These are phyloP conservation scores for Ophion ventricosus DNA, from an alignment of 2,888 invertebrate species.

Conservation along the genomic window DNA sequence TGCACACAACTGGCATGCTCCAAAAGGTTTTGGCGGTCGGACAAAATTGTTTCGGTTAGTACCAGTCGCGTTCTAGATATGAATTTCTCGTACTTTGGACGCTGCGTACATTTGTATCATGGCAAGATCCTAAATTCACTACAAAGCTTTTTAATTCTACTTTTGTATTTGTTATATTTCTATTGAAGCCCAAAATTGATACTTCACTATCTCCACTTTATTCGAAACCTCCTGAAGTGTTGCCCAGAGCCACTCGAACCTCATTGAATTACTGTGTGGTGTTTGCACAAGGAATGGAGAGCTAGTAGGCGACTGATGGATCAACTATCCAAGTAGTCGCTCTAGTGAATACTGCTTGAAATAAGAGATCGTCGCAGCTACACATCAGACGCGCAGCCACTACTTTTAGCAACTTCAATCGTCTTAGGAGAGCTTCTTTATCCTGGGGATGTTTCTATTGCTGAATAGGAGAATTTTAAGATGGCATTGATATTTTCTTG, in stretches of 20 bases:
- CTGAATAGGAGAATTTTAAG: not conserved
- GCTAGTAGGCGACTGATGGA: not conserved
- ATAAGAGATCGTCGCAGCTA: not conserved
- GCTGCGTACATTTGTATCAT: too few relatives aligned
- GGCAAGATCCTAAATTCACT: too few relatives aligned
- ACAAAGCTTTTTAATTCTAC: too few relatives aligned
- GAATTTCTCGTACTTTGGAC: too few relatives aligned
- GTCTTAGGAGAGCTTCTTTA: not conserved
- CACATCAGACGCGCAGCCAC: too few relatives aligned
- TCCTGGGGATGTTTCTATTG: not conserved
- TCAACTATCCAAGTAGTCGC: not conserved
- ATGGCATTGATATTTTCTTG: not conserved
- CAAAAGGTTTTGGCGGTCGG: constrained; percentile 37
- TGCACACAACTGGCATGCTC: constrained; percentile 26
- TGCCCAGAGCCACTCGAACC: not conserved
- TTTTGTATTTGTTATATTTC: not conserved
- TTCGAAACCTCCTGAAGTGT: not conserved
- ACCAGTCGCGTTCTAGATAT: too few relatives aligned
- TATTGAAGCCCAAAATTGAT: not conserved
- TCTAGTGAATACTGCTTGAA: not conserved
- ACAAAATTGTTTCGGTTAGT: constrained; percentile 31
- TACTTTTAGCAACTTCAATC: too few relatives aligned
- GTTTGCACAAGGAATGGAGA: not conserved
- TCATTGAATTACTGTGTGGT: not conserved
- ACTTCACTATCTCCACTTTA: not conserved